Conservation (phyloP, 2,888 invertebrate genomes). For the Trachelus troglodyta region DNA sequence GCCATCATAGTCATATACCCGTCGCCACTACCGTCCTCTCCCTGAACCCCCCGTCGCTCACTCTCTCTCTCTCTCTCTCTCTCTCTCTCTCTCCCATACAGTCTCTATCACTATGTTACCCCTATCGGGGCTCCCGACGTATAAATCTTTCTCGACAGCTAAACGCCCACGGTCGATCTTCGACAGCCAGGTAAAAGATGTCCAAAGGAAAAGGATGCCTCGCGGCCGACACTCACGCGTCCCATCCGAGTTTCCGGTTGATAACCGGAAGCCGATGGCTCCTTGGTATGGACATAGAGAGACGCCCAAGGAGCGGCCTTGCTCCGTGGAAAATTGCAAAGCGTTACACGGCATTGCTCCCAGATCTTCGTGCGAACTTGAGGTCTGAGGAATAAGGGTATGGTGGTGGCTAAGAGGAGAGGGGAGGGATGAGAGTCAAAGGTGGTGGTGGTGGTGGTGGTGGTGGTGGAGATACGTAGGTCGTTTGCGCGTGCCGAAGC, state of each 20-base stretch:
- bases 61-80: slow-evolving; percentile 12
- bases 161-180: slow-evolving; percentile 3
- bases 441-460: slow-evolving; percentile 20
- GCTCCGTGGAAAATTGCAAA: background rate
- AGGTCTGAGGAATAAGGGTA: background rate
- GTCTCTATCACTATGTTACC: slow-evolving; percentile 15
- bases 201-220: background rate
- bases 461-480: slow-evolving; percentile 25
- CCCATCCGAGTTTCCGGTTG: background rate
- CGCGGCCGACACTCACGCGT: background rate
- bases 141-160: background rate
- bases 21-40: slow-evolving; percentile 1
- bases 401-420: background rate
- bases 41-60: background rate
- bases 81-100: slow-evolving; percentile 15
- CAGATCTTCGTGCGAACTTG: background rate
- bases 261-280: background rate
- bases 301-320: background rate
- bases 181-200: background rate
- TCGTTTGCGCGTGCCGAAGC: slow-evolving; percentile 26
- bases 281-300: background rate
- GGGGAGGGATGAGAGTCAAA: slow-evolving; percentile 16
- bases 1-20: background rate
- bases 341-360: background rate
- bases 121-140: background rate